These are phyloP conservation scores for Thryonomys swinderianus DNA, from an alignment of 2,113 vertebrate species.

Conservation along the genomic window DNA sequence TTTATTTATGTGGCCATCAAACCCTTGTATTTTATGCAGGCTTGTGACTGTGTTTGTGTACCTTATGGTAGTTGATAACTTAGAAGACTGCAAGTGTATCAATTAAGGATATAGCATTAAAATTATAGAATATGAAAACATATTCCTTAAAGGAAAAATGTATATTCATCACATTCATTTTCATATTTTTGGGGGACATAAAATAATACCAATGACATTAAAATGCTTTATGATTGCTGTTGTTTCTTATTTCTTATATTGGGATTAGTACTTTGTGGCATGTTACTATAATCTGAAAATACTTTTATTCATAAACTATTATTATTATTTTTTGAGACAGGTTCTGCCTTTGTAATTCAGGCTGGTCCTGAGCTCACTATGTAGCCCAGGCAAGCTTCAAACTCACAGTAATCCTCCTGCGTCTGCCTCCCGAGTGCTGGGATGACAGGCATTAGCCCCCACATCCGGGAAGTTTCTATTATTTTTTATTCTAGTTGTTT, in stretches of 20 bases:
- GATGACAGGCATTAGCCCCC: too few relatives aligned
- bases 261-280: conserved; percentile 32
- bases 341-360: too few relatives aligned
- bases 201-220: conserved; percentile 56
- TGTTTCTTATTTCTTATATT: conserved; percentile 26
- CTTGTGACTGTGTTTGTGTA: conserved; percentile 31
- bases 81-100: conserved; percentile 35
- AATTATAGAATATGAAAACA: conserved; percentile 30
- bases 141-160: conserved; percentile 52
- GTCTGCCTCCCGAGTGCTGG: too few relatives aligned
- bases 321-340: conserved; percentile 40
- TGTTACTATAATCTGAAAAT: conserved; percentile 20
- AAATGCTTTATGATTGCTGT: background rate
- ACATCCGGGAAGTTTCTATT: too few relatives aligned
- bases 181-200: conserved; percentile 40
- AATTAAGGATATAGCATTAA: conserved; percentile 42
- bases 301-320: conserved; percentile 9
- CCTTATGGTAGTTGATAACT: conserved; percentile 55
- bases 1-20: conserved; percentile 63
- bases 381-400: too few relatives aligned
- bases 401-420: too few relatives aligned
- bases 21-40: conserved; percentile 65
- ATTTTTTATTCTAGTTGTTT: conserved; percentile 40
- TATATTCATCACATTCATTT: conserved; percentile 35
- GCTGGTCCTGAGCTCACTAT: too few relatives aligned